phyloP scores from a whole-genome alignment of 30 jellyfish, hydroid and myxozoan species.

The Phacellophora camtschatica region DNA sequence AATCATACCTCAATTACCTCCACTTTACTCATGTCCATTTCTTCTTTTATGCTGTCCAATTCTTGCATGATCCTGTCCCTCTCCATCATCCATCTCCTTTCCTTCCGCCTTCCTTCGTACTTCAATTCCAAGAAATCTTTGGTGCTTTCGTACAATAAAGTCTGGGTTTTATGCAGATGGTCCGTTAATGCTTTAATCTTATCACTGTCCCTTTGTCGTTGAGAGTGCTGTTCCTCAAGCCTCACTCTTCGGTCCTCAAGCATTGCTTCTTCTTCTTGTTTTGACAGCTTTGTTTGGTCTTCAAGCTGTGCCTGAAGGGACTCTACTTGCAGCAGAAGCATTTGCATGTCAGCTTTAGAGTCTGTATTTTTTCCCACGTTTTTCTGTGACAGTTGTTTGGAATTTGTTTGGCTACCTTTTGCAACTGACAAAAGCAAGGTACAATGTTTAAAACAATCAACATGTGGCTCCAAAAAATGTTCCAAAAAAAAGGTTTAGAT shows the following conservation, averaged over 20 bases:
- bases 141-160: conserved; percentile 85
- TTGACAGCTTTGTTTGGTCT: conserved; percentile 78
- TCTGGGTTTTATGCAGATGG: conserved; percentile 79
- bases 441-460: neutral
- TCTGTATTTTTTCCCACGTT: conserved; percentile 7
- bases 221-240: conserved; percentile 82
- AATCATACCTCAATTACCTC: conserved; percentile 49
- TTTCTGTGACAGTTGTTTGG: neutral
- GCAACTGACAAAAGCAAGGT: neutral
- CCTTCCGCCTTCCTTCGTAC: conserved; percentile 83
- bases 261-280: conserved; percentile 71
- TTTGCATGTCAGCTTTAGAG: conserved; percentile 36
- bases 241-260: conserved; percentile 82
- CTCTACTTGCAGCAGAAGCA: conserved; percentile 68
- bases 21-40: conserved; percentile 46
- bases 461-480: neutral
- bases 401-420: neutral
- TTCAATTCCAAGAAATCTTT: conserved; percentile 85
- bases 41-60: conserved; percentile 72
- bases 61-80: conserved; percentile 87
- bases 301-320: conserved; percentile 88
- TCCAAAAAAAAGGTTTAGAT: no score
- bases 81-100: conserved; percentile 91
- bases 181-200: conserved; percentile 83
- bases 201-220: conserved; percentile 73